phyloP scores from a whole-genome alignment of 1,140 invertebrate species.

The Ceratoteleas bidentatus region DNA sequence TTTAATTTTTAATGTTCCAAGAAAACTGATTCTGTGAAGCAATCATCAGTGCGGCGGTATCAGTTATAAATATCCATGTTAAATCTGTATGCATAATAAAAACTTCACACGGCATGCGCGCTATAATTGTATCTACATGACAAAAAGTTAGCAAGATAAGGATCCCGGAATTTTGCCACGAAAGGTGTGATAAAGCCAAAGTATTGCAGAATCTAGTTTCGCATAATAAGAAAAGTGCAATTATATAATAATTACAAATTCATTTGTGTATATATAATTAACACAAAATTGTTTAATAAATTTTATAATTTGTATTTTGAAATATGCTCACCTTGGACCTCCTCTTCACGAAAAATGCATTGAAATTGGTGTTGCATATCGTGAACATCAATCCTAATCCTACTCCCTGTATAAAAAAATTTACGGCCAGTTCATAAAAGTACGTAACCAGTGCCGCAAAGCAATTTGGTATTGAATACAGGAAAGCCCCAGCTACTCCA shows the following conservation, averaged over 20 bases:
- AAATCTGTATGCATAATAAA: slow-evolving; percentile 1
- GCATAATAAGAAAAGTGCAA: no score
- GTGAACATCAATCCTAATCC: slow-evolving; percentile 77
- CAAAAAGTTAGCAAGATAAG: slow-evolving; percentile 11
- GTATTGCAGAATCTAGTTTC: no score
- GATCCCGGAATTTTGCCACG: no score
- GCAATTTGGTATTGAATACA: slow-evolving; percentile 74
- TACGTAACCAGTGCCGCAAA: slow-evolving; percentile 70
- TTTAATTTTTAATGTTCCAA: no score
- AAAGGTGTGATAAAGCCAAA: no score
- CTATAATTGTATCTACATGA: slow-evolving; percentile 3
- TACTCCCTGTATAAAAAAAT: slow-evolving; percentile 75
- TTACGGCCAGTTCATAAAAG: slow-evolving; percentile 72
- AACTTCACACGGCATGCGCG: slow-evolving; percentile 4
- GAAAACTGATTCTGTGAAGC: no score
- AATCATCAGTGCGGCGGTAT: no score
- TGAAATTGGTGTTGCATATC: slow-evolving; percentile 78
- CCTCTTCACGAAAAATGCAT: slow-evolving; percentile 78
- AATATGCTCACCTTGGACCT: slow-evolving; percentile 71
- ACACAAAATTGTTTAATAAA: background rate
- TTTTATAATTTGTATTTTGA: no score
- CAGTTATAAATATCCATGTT: no score
- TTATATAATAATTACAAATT: no score
- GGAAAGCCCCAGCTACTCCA: slow-evolving; percentile 71
- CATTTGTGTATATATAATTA: background rate